Conservation (phyloP, 2,797 vertebrate species). For the Coccyzus lansbergi region DNA sequence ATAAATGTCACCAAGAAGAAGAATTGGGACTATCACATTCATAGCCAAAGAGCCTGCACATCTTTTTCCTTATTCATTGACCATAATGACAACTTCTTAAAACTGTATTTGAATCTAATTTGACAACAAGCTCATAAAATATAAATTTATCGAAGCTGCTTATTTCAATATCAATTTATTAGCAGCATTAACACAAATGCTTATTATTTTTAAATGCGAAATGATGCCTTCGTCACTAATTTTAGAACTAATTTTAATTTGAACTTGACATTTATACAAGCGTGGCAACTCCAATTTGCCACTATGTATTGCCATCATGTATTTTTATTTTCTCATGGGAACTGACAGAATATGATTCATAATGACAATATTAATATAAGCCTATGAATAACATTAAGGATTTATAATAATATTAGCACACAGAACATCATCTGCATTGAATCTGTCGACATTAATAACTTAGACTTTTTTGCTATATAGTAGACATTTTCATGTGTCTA, state of each 20-base stretch:
- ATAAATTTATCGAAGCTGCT: slow-evolving; percentile 27
- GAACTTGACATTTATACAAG: slow-evolving; percentile 72
- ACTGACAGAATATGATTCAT: slow-evolving; percentile 64
- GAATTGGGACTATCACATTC: not conserved
- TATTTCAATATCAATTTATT: slow-evolving; percentile 71
- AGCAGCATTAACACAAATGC: slow-evolving; percentile 60
- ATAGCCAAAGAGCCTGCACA: not conserved
- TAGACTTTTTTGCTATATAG: not conserved
- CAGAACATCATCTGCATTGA: slow-evolving; percentile 43
- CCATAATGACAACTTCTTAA: not conserved
- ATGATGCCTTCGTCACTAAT: slow-evolving; percentile 54
- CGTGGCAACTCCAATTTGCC: slow-evolving; percentile 57
- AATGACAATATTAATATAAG: slow-evolving; percentile 68
- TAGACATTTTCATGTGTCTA: slow-evolving; percentile 52
- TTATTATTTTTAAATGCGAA: slow-evolving; percentile 62
- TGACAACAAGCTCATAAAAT: not conserved
- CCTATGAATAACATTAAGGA: slow-evolving; percentile 65
- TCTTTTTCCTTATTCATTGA: not conserved
- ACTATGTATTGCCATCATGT: slow-evolving; percentile 53
- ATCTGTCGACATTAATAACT: slow-evolving; percentile 51
- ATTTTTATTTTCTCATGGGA: slow-evolving; percentile 67
- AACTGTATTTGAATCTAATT: slow-evolving; percentile 20
- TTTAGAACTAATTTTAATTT: slow-evolving; percentile 72
- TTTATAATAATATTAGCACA: slow-evolving; percentile 70
- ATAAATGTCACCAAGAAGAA: not conserved